Percentiles rank a stretch among this genome's conserved stretches.
These are phyloP conservation scores for Mus musculus DNA, from an alignment of 2,113 vertebrate species.

Conservation along the genomic window GRCm39 chr2:69609001-69609500, in stretches of 20 bases:
- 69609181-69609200: not conserved
- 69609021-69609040: not conserved
- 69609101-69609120: not conserved
- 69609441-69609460: no score
- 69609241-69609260: not conserved
- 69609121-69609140: not conserved
- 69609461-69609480: not conserved
- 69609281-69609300: not conserved
- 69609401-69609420: not conserved
- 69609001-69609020: not conserved
- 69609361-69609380: not conserved
- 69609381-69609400: not conserved
- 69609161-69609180: not conserved
- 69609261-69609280: not conserved
- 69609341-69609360: not conserved
- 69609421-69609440: not conserved
- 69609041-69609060: not conserved
- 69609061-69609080: not conserved
- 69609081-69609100: not conserved
- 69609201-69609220: constrained; percentile 26
- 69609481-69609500: not conserved
- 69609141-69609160: not conserved
- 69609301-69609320: not conserved
- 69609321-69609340: not conserved
- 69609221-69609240: not conserved